Percentiles rank a stretch among this genome's conserved stretches.
Conservation (phyloP, 2,888 invertebrate genomes). For the Stegana nigrithorax region DNA sequence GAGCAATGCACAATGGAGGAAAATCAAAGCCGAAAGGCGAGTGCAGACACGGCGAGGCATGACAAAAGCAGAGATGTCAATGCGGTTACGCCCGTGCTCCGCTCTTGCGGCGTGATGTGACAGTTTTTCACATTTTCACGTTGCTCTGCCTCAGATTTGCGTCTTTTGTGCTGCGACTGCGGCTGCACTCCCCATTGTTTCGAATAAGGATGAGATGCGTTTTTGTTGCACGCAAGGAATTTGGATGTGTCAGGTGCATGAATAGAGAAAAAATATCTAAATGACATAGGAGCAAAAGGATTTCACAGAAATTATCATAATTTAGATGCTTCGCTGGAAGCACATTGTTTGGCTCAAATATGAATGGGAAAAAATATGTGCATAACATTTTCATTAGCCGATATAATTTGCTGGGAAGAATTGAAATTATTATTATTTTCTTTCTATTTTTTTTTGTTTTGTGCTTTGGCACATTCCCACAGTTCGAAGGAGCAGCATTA, state of each 20-base stretch:
- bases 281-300: slow-evolving; percentile 23
- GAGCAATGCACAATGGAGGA: no score
- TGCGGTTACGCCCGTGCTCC: background rate
- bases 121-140: slow-evolving; percentile 51
- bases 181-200: slow-evolving; percentile 40
- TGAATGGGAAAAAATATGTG: background rate
- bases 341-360: slow-evolving; percentile 20
- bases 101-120: slow-evolving; percentile 47
- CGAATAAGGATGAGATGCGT: slow-evolving; percentile 53
- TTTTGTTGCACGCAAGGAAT: slow-evolving; percentile 31
- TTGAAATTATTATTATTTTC: no score
- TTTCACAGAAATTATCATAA: slow-evolving; percentile 53
- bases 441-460: background rate
- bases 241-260: slow-evolving; percentile 43
- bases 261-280: background rate
- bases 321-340: slow-evolving; percentile 35
- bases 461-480: background rate
- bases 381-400: background rate
- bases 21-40: no score
- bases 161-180: no score
- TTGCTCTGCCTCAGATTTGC: slow-evolving; percentile 38
- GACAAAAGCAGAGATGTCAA: background rate
- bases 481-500: slow-evolving; percentile 32
- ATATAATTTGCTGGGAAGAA: background rate
- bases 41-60: no score